Base-by-base conservation (phyloP, 1,140 invertebrate species). In the Chironomus tepperi region DNA sequence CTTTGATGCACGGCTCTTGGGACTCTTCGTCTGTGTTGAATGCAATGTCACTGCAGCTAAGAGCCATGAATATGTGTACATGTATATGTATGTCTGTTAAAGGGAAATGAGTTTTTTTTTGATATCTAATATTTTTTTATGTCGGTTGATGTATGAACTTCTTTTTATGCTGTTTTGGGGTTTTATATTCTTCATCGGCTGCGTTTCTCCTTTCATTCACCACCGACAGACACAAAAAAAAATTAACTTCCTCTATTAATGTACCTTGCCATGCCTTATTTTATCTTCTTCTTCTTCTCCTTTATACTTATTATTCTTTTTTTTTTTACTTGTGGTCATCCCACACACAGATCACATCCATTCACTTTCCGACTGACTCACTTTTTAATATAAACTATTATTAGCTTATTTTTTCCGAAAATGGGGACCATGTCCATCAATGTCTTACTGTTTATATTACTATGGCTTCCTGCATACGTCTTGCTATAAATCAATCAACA, bases 141-240 rank as follows among this genome's bases (percentile, higher is more conserved):
- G 47, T 57, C n/a, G n/a, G n/a, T n/a, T n/a, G n/a, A n/a, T 57
- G 15, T 57, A 1, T 12, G 12, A 15, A 15, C 12, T 57, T 47
- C 8, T 57, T 57, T 57, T 57, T n/a, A 57, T 57, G 47, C 47
- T 57, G 12, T 57, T 47, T 47, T 15, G 43, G 43, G 43, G 43
- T 47, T 47, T 47, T 57, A 15, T 9, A 57, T 1, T n/a, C 47
- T n/a, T 57, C 47, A 12, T n/a, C 15, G 47, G 47, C n/a, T 57
- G 5, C n/a, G 12, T n/a, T n/a, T 57, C n/a, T 57, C 5, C 12
- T 57, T n/a, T 57, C 12, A 57, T 57, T 57, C 12, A 57, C 47
- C 47, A 57, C 47, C 47, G 47, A 57, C 47, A 57, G n/a, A 57
- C 47, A 57, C 47, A 57, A n/a, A 57, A 57, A 57, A n/a, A 57